Conservation (phyloP, 2,113 vertebrate species). For the Platysternon megacephalum region DNA sequence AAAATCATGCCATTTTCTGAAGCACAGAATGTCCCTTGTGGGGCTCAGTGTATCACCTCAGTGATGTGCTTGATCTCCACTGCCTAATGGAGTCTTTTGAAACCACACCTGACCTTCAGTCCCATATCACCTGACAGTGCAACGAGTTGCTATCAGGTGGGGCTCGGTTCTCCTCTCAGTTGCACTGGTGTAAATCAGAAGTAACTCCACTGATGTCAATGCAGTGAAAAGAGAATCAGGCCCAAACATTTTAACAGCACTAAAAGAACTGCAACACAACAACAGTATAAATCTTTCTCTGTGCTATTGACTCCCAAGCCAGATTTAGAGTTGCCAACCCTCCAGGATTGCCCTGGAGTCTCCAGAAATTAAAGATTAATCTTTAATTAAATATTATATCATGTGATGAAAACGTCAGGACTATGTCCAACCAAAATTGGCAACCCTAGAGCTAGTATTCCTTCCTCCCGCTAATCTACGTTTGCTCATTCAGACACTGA, state of each 20-base stretch:
- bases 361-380: too few species aligned
- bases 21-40: background rate
- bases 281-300: background rate
- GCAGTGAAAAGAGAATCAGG: background rate
- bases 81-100: background rate
- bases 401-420: too few species aligned
- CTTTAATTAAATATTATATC: too few species aligned
- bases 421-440: too few species aligned
- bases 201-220: fast-evolving
- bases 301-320: background rate
- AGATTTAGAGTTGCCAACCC: too few species aligned
- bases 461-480: background rate
- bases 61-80: fast-evolving
- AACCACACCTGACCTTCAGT: background rate
- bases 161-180: background rate
- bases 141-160: background rate
- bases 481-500: fast-evolving
- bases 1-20: background rate
- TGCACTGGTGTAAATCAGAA: background rate
- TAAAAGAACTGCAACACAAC: background rate
- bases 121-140: background rate
- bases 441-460: background rate
- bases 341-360: too few species aligned
- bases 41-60: fast-evolving
- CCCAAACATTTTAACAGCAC: background rate